Base-by-base conservation (phyloP, 2,888 invertebrate species). In the Mongoloraphidia duomilia region DNA sequence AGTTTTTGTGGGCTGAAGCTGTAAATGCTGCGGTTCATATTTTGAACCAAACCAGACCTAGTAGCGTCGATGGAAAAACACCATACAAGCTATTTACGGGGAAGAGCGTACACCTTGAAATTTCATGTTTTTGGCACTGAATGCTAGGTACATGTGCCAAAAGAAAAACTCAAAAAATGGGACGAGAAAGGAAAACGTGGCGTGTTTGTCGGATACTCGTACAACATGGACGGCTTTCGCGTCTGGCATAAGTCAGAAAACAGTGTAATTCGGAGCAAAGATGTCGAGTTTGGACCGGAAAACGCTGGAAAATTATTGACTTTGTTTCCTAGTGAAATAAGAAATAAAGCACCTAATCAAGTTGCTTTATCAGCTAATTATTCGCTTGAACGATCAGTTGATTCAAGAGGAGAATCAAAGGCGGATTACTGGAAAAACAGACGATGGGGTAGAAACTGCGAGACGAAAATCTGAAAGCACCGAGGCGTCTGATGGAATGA, bases 131-230 rank as follows among this genome's bases (percentile, higher is more conserved):
- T 47, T 41, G 41, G 47, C n/a, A 42, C 42, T 34, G 41, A 35
- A 14, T 47, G 35, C 26, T 41, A 35, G 51, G 56, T 56, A n/a
- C 60, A 61, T 50, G 50, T 62, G 14, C 60, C 61, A 1, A 58
- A 58, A 53, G 56, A 60, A 44, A 57, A 55, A 44, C 52, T 58
- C 8, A 50, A 47, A 13, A 63, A 62, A 56, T 58, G 55, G 50
- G 60, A 63, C 53, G 46, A 57, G 4, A 65, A 65, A 47, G 52
- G 61, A 47, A 50, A 52, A 6, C 53, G 57, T 44, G 47, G 57
- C 36, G 55, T 60, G 26, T 60, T 63, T 37, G 55, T 63, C 47
- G 65, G 63, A 6, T 64, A 65, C 43, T 57, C 57, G 46, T 61
- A 62, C 10, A 43, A 52, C 8, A 50, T 50, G 46, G 52, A 54